Evolutionary conservation across 2,113 vertebrate genomes (phyloP).

Genomic region (Electrona antarctica): DNA sequence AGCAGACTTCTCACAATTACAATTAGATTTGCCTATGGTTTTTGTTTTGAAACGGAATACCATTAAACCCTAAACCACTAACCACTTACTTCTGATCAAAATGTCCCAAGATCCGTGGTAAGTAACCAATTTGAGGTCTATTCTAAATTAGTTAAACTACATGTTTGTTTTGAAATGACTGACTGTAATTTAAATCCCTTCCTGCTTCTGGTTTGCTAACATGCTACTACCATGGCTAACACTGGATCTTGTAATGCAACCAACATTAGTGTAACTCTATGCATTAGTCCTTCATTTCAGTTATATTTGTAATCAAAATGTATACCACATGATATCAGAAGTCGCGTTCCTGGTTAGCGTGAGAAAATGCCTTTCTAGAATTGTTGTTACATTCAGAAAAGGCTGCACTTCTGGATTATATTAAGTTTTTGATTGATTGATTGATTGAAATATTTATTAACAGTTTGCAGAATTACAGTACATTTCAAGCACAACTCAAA

Average conservation of each 20-base stretch:
- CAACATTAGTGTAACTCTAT: neutral
- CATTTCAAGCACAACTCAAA: too few relatives aligned
- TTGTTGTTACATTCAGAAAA: conserved; percentile 36
- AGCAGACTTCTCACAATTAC: conserved; percentile 17
- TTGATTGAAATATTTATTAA: too few relatives aligned
- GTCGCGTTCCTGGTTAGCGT: neutral
- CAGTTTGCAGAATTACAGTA: too few relatives aligned
- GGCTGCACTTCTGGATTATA: too few relatives aligned
- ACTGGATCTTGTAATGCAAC: neutral
- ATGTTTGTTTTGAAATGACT: neutral
- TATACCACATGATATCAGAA: too few relatives aligned
- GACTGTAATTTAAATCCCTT: neutral
- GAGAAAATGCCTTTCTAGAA: neutral
- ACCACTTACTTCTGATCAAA: neutral
- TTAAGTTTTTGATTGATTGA: too few relatives aligned
- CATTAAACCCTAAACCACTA: neutral
- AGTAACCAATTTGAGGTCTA: neutral
- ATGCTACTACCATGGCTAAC: neutral
- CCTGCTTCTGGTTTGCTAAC: conserved; percentile 27
- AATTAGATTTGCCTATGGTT: neutral
- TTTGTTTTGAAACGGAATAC: conserved; percentile 11
- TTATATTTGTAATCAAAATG: too few relatives aligned
- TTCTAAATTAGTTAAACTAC: neutral
- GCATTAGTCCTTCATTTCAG: neutral
- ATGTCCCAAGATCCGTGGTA: conserved; percentile 82